Evolutionary conservation across 2,888 invertebrate genomes (phyloP).

Genomic region (Amorpha juglandis): DNA sequence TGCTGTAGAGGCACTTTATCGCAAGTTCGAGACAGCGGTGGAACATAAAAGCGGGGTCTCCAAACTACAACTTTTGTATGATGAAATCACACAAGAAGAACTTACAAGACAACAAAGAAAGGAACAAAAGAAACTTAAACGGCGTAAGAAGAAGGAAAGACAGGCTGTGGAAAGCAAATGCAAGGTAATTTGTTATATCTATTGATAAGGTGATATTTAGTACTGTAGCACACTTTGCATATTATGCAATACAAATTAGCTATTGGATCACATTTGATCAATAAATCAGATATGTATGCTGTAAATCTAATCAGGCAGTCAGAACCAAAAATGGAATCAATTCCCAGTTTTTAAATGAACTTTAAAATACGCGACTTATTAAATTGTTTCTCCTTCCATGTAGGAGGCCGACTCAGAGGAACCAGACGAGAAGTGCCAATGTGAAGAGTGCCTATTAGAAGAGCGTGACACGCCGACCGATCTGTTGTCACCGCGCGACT

Average conservation of each 20-base stretch:
- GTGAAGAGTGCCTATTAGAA: slow-evolving; percentile 76
- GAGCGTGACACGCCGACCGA: slow-evolving; percentile 75
- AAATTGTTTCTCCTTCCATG: not conserved
- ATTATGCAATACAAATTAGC: too few species aligned
- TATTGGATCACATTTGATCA: too few species aligned
- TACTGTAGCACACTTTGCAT: too few species aligned
- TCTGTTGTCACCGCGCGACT: slow-evolving; percentile 67
- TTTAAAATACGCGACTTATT: not conserved
- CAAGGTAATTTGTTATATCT: slow-evolving; percentile 55
- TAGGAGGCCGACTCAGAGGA: slow-evolving; percentile 79
- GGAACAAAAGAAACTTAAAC: slow-evolving; percentile 92
- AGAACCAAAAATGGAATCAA: too few species aligned
- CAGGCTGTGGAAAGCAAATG: slow-evolving; percentile 73
- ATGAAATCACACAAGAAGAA: slow-evolving; percentile 94
- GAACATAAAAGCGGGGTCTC: slow-evolving; percentile 95
- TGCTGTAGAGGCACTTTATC: slow-evolving; percentile 92
- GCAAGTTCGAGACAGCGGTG: slow-evolving; percentile 95
- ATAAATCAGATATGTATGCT: too few species aligned
- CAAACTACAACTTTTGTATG: slow-evolving; percentile 93
- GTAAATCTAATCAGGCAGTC: too few species aligned
- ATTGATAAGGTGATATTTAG: not conserved
- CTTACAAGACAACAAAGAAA: slow-evolving; percentile 92
- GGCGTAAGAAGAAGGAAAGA: slow-evolving; percentile 88
- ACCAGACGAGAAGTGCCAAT: slow-evolving; percentile 79
- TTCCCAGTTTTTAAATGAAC: not conserved